Percentiles rank a stretch among this genome's conserved stretches.
Conservation (phyloP, 2,113 vertebrate genomes). For the Sclerurus mexicanus region DNA sequence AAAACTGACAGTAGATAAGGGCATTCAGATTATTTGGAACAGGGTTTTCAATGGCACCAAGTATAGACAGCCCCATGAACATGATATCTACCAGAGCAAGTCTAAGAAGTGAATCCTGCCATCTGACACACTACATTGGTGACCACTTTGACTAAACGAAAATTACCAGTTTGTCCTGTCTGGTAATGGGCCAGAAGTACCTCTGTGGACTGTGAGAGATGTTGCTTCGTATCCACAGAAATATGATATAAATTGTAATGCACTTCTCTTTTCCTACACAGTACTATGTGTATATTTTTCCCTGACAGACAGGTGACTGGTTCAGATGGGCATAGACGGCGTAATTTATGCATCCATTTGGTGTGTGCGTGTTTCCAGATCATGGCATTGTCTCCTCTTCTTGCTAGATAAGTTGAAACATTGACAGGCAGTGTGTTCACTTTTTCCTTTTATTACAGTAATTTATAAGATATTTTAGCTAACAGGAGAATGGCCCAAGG, state of each 20-base stretch:
- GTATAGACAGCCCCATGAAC: not conserved
- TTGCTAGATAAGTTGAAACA: slow-evolving; percentile 77
- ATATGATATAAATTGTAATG: not conserved
- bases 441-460: slow-evolving; percentile 82
- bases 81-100: not conserved
- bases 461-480: slow-evolving; percentile 87
- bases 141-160: not conserved
- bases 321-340: slow-evolving; percentile 27
- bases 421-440: slow-evolving; percentile 80
- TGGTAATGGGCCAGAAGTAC: not conserved
- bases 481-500: slow-evolving; percentile 81
- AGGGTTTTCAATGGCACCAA: not conserved
- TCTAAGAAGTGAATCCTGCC: not conserved
- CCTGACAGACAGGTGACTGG: slow-evolving; percentile 19
- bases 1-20: not conserved
- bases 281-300: not conserved
- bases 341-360: slow-evolving; percentile 67
- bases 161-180: not conserved
- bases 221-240: not conserved
- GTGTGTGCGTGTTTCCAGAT: slow-evolving; percentile 66
- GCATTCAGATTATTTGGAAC: not conserved
- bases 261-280: not conserved
- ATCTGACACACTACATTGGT: not conserved
- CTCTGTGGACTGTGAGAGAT: not conserved
- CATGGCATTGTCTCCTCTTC: slow-evolving; percentile 73